These are phyloP conservation scores for Cephalotes varians DNA, from an alignment of 2,888 invertebrate species.

Conservation along the genomic window DNA sequence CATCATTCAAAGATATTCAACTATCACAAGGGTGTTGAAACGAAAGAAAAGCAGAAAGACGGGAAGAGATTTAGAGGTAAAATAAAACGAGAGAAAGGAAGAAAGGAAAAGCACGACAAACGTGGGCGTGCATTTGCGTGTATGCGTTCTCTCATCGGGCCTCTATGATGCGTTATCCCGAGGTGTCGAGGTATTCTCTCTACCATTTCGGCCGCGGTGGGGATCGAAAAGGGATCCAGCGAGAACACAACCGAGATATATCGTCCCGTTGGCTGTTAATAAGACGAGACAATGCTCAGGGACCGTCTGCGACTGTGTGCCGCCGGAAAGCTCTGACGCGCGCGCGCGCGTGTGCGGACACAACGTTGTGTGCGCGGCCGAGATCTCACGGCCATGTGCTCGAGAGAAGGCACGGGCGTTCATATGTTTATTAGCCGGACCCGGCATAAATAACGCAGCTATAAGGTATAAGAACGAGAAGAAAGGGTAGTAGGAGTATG, in stretches of 20 bases:
- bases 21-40: not conserved
- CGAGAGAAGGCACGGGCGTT: slow-evolving; percentile 84
- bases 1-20: not conserved
- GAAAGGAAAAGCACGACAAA: slow-evolving; percentile 51
- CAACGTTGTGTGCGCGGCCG: slow-evolving; percentile 59
- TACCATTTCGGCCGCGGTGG: slow-evolving; percentile 45
- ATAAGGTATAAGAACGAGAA: slow-evolving; percentile 82
- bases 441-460: slow-evolving; percentile 85
- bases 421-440: slow-evolving; percentile 86
- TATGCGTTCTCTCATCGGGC: slow-evolving; percentile 55
- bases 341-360: slow-evolving; percentile 54
- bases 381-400: slow-evolving; percentile 69
- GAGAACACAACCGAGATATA: slow-evolving; percentile 80
- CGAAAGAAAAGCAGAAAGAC: not conserved
- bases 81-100: slow-evolving; percentile 40
- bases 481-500: slow-evolving; percentile 76
- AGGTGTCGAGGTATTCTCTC: slow-evolving; percentile 76
- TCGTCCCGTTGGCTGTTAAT: slow-evolving; percentile 83
- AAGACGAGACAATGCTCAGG: slow-evolving; percentile 84
- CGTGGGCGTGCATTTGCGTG: slow-evolving; percentile 63
- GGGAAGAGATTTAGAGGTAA: not conserved
- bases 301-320: slow-evolving; percentile 62
- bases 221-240: slow-evolving; percentile 54
- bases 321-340: slow-evolving; percentile 51
- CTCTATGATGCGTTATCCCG: slow-evolving; percentile 73